Evolutionary conservation across 2,113 vertebrate genomes (phyloP).

Genomic region (Gorilla gorilla): DNA sequence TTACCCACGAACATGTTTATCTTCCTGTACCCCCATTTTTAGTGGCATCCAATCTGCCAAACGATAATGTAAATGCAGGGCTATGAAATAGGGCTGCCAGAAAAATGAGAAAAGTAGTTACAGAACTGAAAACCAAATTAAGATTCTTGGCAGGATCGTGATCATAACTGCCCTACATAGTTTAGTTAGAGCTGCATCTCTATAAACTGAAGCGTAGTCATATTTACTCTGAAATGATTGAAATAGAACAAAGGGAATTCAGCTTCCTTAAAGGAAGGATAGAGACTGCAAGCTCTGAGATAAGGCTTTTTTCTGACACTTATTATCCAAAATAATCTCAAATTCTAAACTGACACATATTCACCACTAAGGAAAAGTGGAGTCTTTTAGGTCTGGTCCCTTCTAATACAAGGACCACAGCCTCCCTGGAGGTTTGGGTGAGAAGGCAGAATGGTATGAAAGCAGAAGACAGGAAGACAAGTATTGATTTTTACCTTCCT

Average conservation of each 20-base stretch:
- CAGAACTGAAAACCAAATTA: neutral
- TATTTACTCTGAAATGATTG: neutral
- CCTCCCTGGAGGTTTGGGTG: neutral
- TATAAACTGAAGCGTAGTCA: neutral
- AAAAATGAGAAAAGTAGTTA: neutral
- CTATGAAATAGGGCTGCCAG: neutral
- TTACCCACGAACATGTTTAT: neutral
- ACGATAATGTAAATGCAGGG: neutral
- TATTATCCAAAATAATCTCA: slow-evolving; percentile 15
- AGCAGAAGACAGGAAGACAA: neutral
- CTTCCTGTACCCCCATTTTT: neutral
- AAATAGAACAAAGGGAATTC: neutral
- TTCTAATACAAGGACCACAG: neutral
- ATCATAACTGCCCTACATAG: neutral
- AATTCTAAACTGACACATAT: neutral
- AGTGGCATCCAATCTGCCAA: neutral
- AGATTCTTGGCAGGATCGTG: neutral
- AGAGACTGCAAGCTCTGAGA: neutral
- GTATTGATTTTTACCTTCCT: neutral
- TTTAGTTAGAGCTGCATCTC: neutral
- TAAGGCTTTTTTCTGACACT: neutral
- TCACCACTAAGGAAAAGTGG: neutral
- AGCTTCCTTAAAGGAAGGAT: neutral
- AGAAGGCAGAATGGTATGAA: neutral
- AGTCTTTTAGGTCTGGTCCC: neutral